Evolutionary conservation across 2,113 vertebrate genomes (phyloP), one percentile per base, ranked within the genome.

Genomic region (Spilogale gracilis): DNA sequence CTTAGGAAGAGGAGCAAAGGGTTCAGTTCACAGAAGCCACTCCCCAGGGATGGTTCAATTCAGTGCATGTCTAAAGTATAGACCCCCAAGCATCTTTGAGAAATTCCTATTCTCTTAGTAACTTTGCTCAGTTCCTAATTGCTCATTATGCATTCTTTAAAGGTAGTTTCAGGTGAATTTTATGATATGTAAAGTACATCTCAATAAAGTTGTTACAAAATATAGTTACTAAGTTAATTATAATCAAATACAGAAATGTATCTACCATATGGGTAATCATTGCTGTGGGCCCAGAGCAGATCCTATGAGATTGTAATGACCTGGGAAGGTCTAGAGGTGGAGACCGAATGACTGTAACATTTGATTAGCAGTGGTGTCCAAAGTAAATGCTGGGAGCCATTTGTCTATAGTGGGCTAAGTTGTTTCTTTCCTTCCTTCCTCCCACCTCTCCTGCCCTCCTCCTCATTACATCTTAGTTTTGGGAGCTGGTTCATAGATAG

Each of bases 191-290:
- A 84, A 79, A 81, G 95, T 80, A 58, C 0, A 63, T 30, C 25
- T 93, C 85, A 84, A 16, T 94, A 89, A 91, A 81, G n/a, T 43
- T 82, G 23, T 73, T 98, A 76, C 45, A 94, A 89, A 95, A 58
- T 32, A 73, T 90, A 71, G 60, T 96, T 95, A 32, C 32, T 81
- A 45, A 89, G 45, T 80, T 96, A 94, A 84, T 78, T 87, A 82
- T 92, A 86, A 82, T 92, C 61, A 84, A 71, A 58, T 18, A 76
- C 1, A 20, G 67, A 43, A 80, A 25, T 38, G 20, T n/a, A 4
- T 67, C 9, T 38, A 4, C 17, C 43, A 25, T 43, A 38, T 1
- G 52, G 79, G 14, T n/a, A 14, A 85, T 65, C 65, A 18, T 16
- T 56, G 20, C 69, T 43, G 3, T 56, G 60, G 38, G 54, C 48